Base-by-base conservation (phyloP, 2,888 invertebrate genomes). In the Acronicta leporina region DNA sequence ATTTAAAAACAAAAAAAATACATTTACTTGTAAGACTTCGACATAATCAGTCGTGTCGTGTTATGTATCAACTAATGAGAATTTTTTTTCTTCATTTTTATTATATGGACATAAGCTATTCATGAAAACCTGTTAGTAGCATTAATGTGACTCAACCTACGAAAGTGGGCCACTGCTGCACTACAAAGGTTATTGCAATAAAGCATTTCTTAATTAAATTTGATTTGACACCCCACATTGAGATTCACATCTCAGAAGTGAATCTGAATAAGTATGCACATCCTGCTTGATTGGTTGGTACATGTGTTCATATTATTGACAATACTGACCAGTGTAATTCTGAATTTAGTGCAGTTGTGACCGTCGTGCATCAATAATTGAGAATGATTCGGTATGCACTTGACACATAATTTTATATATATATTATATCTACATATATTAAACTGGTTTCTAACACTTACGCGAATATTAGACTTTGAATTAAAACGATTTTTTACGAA, bases 261-360 rank as follows among this genome's bases (percentile, higher is more conserved):
- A 58, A 63, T 68, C 54, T 45, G 50, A 62, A 55, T 75, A 63
- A 68, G 54, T 68, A 66, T 60, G 73, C 73, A 68, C 61, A 56
- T 68, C 68, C 73, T 68, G 68, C 54, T 40, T 68, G 67, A 68
- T 68, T 10, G 11, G 51, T 54, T 55, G 49, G n/a, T n/a, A n/a
- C n/a, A n/a, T n/a, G n/a, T n/a, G n/a, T n/a, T n/a, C n/a, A n/a
- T n/a, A n/a, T n/a, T 60, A 68, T 57, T 42, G 68, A 54, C 61
- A 62, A 40, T 51, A 27, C 14, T 33, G 52, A 46, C 59, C 42
- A 60, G 48, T 46, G 55, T 13, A 42, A 52, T 40, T 41, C 30
- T 38, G 27, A 20, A 10, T 58, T 49, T 30, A 40, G 68, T 47
- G 15, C n/a, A 69, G 7, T 7, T 9, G 16, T 41, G 15, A 33